phyloP scores from a whole-genome alignment of 37 sponge, comb jelly and placozoan species.

The Theonella swinhoei region DNA sequence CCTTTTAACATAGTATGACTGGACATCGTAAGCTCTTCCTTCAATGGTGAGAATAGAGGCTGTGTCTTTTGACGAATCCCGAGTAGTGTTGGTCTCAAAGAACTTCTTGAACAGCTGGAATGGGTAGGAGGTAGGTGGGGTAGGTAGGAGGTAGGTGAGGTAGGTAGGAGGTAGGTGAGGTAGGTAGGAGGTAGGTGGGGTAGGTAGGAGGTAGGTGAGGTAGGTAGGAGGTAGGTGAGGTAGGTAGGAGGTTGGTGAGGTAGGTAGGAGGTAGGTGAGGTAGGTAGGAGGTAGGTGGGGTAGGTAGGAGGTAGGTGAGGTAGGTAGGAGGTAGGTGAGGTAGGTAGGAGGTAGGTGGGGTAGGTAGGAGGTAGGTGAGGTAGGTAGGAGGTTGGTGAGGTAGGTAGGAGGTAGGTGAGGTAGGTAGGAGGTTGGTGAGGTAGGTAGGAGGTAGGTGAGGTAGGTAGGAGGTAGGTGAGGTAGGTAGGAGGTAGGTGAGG shows the following conservation, averaged over 20 bases:
- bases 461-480: neutral
- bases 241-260: neutral
- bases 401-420: neutral
- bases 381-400: too few relatives aligned
- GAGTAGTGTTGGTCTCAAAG: constrained; percentile 85
- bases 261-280: too few relatives aligned
- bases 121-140: neutral
- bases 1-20: constrained; percentile 65
- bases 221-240: neutral
- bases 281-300: neutral
- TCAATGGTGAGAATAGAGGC: constrained; percentile 86
- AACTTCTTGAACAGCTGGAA: constrained; percentile 78
- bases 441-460: too few relatives aligned
- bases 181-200: neutral
- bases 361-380: neutral
- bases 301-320: neutral
- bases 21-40: constrained; percentile 82
- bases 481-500: neutral
- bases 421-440: neutral
- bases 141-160: neutral
- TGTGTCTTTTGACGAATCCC: constrained; percentile 69
- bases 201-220: constrained; percentile 9
- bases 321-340: too few relatives aligned
- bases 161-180: constrained; percentile 18
- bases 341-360: neutral